These are phyloP conservation scores for Rhabdornis inornatus DNA, from an alignment of 2,113 vertebrate genomes.

Conservation along the genomic window DNA sequence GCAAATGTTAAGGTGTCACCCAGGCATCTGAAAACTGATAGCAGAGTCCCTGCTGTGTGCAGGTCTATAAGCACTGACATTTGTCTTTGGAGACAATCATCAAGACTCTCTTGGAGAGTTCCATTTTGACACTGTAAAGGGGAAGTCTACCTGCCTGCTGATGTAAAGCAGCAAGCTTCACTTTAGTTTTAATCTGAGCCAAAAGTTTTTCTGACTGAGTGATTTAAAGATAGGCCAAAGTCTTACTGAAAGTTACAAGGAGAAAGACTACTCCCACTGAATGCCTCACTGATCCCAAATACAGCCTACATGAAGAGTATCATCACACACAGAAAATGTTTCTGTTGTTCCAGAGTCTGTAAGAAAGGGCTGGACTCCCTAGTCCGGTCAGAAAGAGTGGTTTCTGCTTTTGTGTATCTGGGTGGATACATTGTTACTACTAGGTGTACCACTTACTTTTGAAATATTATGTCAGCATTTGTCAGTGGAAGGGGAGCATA, in stretches of 20 bases:
- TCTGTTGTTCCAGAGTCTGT: neutral
- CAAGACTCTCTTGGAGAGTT: neutral
- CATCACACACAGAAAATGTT: neutral
- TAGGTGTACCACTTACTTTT: neutral
- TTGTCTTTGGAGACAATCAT: neutral
- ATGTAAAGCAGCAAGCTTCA: neutral
- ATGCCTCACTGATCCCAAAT: neutral
- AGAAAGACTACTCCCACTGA: neutral
- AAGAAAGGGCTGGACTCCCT: neutral
- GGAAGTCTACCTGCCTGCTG: neutral
- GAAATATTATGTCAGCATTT: neutral
- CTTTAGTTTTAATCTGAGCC: neutral
- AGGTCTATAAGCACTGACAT: neutral
- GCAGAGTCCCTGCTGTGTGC: fast-evolving
- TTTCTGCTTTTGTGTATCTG: neutral
- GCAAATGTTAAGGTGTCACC: neutral
- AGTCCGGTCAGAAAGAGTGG: neutral
- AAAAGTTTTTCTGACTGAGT: neutral
- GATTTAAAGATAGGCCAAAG: neutral
- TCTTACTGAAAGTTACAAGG: neutral
- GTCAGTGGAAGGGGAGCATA: neutral
- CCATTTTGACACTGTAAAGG: neutral
- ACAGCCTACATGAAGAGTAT: neutral
- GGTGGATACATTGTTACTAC: neutral
- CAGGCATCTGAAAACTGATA: neutral